Base-by-base conservation (phyloP, 1,140 invertebrate species). In the Vollenhovia emeryi region DNA sequence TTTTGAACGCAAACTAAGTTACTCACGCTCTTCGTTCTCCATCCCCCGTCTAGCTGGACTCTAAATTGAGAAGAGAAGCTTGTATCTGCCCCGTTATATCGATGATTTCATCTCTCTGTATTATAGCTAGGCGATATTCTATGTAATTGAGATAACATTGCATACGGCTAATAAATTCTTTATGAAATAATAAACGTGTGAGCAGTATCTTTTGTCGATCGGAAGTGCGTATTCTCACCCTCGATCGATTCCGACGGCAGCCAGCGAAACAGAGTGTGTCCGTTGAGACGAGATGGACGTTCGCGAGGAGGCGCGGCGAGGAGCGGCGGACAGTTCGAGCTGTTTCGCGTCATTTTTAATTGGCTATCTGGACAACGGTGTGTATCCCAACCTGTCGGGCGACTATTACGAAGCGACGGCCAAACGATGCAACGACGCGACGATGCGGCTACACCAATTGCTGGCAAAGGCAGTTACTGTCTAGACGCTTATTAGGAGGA, bases 341-440 rank as follows among this genome's bases (percentile, higher is more conserved):
- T 55, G 18, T 80, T 57, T 82, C 40, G 50, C 24, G 66, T 80
- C 66, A 82, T 71, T 82, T 82, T 82, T 82, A 82, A 82, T 82
- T 73, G 78, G 66, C 66, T 59, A 73, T 57, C 24, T 24, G 15
- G 48, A 57, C 78, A 43, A 24, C 50, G 62, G 18, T 59, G 50
- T 57, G 43, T 82, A 36, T 50, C 50, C 66, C 66, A 43, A 43
- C 40, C n/a, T n/a, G 48, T 71, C 52, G 21, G 13, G 43, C 36
- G 33, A 71, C 11, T 33, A 59, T 57, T 71, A 71, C 50, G 50
- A 82, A 82, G n/a, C 66, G 50, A 82, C 27, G 18, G 3, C 24
- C 66, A 52, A 82, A 71, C 78, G 78, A 69, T 52, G 62, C 21
- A 40, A 13, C 59, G 15, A 45, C 43, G 45, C 75, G 45, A 68